phyloP scores from a whole-genome alignment of 2,797 vertebrate genomes.

The Pseudotriccus pelzelni region DNA sequence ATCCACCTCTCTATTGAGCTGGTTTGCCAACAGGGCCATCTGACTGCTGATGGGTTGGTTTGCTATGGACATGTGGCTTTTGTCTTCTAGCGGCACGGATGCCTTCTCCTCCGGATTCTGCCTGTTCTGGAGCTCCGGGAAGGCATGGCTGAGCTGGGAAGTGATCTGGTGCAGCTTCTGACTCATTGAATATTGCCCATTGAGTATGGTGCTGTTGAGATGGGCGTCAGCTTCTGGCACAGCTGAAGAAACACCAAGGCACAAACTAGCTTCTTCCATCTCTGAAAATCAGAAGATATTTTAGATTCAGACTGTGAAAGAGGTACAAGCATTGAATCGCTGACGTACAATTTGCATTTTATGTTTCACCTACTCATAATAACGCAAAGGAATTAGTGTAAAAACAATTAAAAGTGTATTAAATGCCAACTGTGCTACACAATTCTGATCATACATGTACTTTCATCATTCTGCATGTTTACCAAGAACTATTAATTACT shows the following conservation, averaged over 20 bases:
- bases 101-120: conserved; percentile 92
- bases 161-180: conserved; percentile 98
- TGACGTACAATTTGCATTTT: conserved; percentile 10
- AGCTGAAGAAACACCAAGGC: conserved; percentile 96
- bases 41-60: conserved; percentile 95
- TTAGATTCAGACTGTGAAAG: conserved; percentile 60
- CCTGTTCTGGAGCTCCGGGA: conserved; percentile 91
- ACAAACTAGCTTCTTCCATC: conserved; percentile 99
- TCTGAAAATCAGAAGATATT: conserved; percentile 74
- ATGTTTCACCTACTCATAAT: conserved; percentile 46
- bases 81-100: conserved; percentile 87
- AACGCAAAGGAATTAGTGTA: conserved; percentile 57
- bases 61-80: conserved; percentile 88
- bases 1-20: conserved; percentile 94
- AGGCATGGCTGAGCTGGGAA: conserved; percentile 96
- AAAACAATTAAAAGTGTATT: conserved; percentile 74
- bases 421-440: conserved; percentile 67
- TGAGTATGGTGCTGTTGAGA: conserved; percentile 93
- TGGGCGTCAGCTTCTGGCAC: conserved; percentile 91
- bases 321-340: neutral
- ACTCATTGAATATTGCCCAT: conserved; percentile 99
- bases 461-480: conserved; percentile 62
- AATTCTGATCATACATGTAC: conserved; percentile 48
- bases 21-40: conserved; percentile 95
- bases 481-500: conserved; percentile 63